Evolutionary conservation across 2,113 vertebrate species (phyloP).

Genomic region (Typhlomys cinereus): DNA sequence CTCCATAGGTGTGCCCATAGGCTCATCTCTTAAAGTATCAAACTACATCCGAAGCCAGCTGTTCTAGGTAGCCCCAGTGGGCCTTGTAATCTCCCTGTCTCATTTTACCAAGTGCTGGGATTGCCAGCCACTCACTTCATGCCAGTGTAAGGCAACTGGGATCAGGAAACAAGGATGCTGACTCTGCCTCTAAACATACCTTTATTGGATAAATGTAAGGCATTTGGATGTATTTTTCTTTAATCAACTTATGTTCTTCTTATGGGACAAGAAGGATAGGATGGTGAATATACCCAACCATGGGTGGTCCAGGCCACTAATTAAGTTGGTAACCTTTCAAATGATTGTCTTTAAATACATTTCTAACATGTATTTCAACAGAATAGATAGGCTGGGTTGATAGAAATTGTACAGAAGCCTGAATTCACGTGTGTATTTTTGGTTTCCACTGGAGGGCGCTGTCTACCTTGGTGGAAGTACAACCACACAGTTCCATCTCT

Average conservation of each 20-base stretch:
- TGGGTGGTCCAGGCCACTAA: not conserved
- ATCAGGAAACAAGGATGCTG: not conserved
- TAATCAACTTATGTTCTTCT: not conserved
- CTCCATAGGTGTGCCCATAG: no score
- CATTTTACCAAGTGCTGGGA: not conserved
- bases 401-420: not conserved
- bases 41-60: no score
- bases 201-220: not conserved
- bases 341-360: not conserved
- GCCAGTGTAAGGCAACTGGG: not conserved
- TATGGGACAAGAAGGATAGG: not conserved
- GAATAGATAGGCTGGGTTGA: no score
- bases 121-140: not conserved
- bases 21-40: no score
- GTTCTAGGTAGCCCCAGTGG: not conserved
- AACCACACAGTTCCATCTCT: not conserved
- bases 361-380: not conserved
- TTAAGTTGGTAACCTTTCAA: not conserved
- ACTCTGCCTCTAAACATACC: not conserved
- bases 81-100: not conserved
- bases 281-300: not conserved
- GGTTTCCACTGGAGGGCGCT: slow-evolving; percentile 76
- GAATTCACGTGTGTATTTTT: slow-evolving; percentile 19
- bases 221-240: not conserved
- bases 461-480: slow-evolving; percentile 65